Base-by-base conservation (phyloP, 2,888 invertebrate genomes). In the Bursaphelenchus okinawaensis region DNA sequence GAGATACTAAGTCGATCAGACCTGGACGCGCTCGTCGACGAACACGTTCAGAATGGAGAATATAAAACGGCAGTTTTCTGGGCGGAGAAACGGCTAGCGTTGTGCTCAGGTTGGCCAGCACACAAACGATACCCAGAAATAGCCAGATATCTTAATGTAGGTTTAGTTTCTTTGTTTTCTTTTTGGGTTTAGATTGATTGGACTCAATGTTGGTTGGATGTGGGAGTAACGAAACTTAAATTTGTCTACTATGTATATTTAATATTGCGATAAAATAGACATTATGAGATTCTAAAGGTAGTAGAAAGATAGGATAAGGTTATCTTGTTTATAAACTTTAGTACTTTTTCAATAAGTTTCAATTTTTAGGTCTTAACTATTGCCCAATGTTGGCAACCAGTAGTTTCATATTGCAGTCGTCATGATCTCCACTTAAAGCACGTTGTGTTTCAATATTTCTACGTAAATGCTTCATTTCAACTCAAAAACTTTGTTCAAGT, bases 31-130 rank as follows among this genome's bases (percentile, higher is more conserved):
- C 29, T 68, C 3, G 59, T 71, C 12, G 68, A 68, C 23, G 69
- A 68, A 55, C 69, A 69, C 28, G 51, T 68, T 55, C 20, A 16
- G 19, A 62, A 60, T 24, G 70, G 63, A 23, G 70, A 69, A n/a
- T 71, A 62, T 55, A 56, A 71, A 40, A 73, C 71, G 27, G 71
- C 71, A 4, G 51, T 64, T 16, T 71, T 71, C 60, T 71, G 71
- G 71, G 71, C 71, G 20, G 71, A 72, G 27, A 71, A 71, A 59
- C 54, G 73, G 50, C 51, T 71, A n/a, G 69, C 71, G 8, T 24
- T 73, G 8, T 29, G 28, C 55, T 51, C 26, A n/a, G 62, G 56
- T 4, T 55, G 64, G 20, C 56, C 65, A 20, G 16, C 69, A 16
- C 24, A 23, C 50, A 56, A 68, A 40, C 56, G 59, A n/a, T 40